These are phyloP conservation scores for Lypha dubia DNA, from an alignment of 2,888 invertebrate species.

Conservation along the genomic window DNA sequence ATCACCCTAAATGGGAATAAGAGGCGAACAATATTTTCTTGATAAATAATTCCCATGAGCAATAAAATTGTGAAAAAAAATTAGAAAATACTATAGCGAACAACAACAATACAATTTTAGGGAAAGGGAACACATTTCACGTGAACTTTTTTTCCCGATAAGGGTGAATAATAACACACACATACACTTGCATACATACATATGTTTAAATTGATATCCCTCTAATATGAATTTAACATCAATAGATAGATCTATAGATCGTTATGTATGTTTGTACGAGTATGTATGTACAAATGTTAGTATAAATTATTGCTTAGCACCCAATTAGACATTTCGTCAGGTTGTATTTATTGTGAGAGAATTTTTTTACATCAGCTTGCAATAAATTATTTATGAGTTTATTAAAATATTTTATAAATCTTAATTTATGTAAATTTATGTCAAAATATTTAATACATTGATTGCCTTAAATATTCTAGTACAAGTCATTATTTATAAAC, in stretches of 20 bases:
- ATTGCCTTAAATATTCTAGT: constrained; percentile 1
- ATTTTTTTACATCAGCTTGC: constrained; percentile 5
- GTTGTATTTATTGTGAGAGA: not conserved
- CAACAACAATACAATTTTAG: no score
- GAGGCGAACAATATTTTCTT: no score
- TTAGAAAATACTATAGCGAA: no score
- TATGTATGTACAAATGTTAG: not conserved
- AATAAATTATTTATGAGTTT: constrained; percentile 43
- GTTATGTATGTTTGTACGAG: no score
- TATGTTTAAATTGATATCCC: not conserved
- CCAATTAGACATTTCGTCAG: constrained; percentile 8
- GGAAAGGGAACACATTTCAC: no score
- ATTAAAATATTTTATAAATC: constrained; percentile 48
- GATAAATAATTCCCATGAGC: no score
- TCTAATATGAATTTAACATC: not conserved
- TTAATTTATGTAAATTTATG: constrained; percentile 70
- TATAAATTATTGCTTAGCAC: not conserved
- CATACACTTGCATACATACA: not conserved
- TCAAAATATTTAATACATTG: constrained; percentile 28
- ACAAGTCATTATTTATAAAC: not conserved
- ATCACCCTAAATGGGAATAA: no score
- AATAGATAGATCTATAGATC: no score
- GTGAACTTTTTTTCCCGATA: no score
- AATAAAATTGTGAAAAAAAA: no score
- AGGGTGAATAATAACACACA: no score